Evolutionary conservation across 2,888 invertebrate genomes (phyloP).

Genomic region (Drosophila mimetica): DNA sequence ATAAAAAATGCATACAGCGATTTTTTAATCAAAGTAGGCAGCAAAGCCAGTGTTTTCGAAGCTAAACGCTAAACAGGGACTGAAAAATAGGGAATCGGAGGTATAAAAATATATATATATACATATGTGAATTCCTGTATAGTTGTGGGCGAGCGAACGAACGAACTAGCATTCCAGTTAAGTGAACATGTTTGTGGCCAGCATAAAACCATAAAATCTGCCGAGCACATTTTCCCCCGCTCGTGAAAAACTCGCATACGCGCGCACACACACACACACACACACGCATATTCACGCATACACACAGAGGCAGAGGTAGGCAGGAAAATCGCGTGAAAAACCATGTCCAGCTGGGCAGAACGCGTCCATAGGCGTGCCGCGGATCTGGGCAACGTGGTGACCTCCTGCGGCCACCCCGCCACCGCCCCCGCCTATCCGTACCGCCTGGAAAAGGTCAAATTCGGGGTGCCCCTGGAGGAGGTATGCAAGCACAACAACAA

Average conservation of each 20-base stretch:
- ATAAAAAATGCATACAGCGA: conserved; percentile 73
- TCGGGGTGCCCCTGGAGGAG: conserved; percentile 95
- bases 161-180: conserved; percentile 68
- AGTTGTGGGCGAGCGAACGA: not conserved
- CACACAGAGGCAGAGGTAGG: conserved; percentile 17
- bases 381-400: conserved; percentile 95
- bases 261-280: conserved; percentile 32
- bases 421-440: conserved; percentile 90
- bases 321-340: conserved; percentile 48
- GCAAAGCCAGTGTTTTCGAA: not conserved
- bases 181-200: conserved; percentile 66
- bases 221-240: conserved; percentile 68
- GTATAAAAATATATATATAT: not conserved
- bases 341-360: conserved; percentile 94
- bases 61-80: not conserved
- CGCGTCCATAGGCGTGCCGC: conserved; percentile 96
- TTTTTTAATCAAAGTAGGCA: conserved; percentile 30
- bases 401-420: conserved; percentile 94
- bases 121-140: not conserved
- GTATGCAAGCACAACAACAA: conserved; percentile 98
- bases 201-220: conserved; percentile 72
- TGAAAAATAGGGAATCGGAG: too few species aligned
- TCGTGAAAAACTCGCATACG: conserved; percentile 56
- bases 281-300: conserved; percentile 4
- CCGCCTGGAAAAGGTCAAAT: conserved; percentile 96